These are phyloP conservation scores for Drosophila diplacantha DNA, from an alignment of 2,888 invertebrate species.

Conservation along the genomic window DNA sequence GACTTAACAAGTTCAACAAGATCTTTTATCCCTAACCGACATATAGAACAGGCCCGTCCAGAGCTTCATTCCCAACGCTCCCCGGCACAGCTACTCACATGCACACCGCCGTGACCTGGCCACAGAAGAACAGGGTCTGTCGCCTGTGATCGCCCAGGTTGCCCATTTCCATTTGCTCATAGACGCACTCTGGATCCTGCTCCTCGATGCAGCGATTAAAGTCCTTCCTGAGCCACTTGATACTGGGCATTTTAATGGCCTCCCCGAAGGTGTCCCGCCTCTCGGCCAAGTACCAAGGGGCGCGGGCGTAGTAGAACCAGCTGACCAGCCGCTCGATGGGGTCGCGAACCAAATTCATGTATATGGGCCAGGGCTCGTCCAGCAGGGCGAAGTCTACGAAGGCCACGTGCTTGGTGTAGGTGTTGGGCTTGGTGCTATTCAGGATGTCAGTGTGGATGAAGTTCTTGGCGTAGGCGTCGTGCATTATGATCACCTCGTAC, in stretches of 20 bases:
- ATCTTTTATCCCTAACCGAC: constrained; percentile 79
- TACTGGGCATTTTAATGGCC: constrained; percentile 74
- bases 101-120: constrained; percentile 82
- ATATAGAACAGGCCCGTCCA: not conserved
- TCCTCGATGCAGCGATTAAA: constrained; percentile 89
- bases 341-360: constrained; percentile 91
- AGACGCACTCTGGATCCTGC: constrained; percentile 88
- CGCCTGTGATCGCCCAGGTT: constrained; percentile 91
- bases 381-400: constrained; percentile 89
- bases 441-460: constrained; percentile 85
- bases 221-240: constrained; percentile 88
- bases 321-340: constrained; percentile 92
- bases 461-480: constrained; percentile 85
- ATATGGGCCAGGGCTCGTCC: constrained; percentile 88
- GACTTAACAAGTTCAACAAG: no score
- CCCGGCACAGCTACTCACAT: constrained; percentile 82
- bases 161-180: constrained; percentile 83
- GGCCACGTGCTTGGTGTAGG: constrained; percentile 92
- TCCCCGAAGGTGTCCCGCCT: constrained; percentile 76
- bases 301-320: constrained; percentile 93
- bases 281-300: constrained; percentile 93
- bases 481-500: constrained; percentile 78
- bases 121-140: constrained; percentile 91
- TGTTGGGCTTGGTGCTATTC: constrained; percentile 81
- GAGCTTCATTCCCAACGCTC: not conserved